Base-by-base conservation (phyloP, 2,888 invertebrate genomes). In the Agrotis exclamationis region DNA sequence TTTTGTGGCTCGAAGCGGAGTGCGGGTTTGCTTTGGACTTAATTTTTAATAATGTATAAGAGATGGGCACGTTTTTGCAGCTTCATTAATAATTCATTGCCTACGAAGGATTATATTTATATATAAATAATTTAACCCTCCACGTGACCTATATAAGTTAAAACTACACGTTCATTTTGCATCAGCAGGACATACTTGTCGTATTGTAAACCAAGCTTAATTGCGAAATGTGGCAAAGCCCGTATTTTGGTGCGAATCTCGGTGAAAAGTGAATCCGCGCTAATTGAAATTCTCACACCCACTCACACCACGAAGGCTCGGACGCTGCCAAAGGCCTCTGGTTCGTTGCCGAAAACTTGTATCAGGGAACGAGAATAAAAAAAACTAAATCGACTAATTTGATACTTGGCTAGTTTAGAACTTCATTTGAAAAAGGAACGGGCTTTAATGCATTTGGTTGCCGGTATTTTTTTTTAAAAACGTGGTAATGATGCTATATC, bases 241-340 rank as follows among this genome's bases (percentile, higher is more conserved):
- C 59, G 70, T 73, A 74, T 84, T 86, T 81, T 81, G 83, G 82
- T 70, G 72, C 62, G 74, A 83, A 84, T 82, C 76, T 83, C 80
- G 79, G 85, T 76, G 85, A 80, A 85, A 86, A 86, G 80, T 83
- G 85, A 85, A 82, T 86, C 80, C 82, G 63, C 75, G 73, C 74
- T 88, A 88, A 88, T 88, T 88, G 88, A 87, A 88, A 88, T 83
- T 83, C 86, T 86, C 87, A 71, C 80, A 85, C 80, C 73, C 79
- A 76, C 84, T 83, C 85, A 66, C 82, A 83, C 83, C 73, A 76
- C 78, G 22, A 74, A 82, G 66, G 79, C 77, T 78, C 77, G 82
- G 76, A 76, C 79, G 54, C 69, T 81, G 85, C 86, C 86, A 86
- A 83, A 85, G 70, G 72, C 73, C 68, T 64, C 66, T 62, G 66